These are phyloP conservation scores for Thamnophis elegans DNA, from an alignment of 2,797 vertebrate genomes.

Conservation along the genomic window DNA sequence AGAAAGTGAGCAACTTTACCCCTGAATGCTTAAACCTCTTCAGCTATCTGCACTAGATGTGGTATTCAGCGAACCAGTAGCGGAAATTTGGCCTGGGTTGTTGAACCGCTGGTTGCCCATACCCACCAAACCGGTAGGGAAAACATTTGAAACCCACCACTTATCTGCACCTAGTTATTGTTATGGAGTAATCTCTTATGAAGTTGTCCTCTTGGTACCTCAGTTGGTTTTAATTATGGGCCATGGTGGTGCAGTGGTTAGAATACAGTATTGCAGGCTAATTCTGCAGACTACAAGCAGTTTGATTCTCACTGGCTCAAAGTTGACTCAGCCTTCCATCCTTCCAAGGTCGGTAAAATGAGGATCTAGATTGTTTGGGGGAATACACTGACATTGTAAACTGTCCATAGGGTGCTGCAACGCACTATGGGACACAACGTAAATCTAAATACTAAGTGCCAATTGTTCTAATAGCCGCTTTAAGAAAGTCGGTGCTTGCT, in stretches of 20 bases:
- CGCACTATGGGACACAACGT: neutral
- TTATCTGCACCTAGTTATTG: neutral
- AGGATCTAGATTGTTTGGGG: neutral
- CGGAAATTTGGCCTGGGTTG: too few relatives aligned
- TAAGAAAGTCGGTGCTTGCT: neutral
- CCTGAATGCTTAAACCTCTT: neutral
- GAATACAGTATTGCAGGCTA: neutral
- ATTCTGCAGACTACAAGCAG: neutral
- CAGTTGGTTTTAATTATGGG: neutral
- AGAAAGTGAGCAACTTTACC: neutral
- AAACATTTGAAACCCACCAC: too few relatives aligned
- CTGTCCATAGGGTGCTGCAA: neutral
- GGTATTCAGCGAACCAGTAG: too few relatives aligned
- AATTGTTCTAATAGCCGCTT: neutral
- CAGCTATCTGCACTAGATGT: neutral
- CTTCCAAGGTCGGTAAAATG: neutral
- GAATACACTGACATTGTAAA: neutral
- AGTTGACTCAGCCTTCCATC: neutral
- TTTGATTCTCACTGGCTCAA: neutral
- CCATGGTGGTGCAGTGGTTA: neutral
- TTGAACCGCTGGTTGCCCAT: too few relatives aligned
- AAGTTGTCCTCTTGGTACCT: neutral
- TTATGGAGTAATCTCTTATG: neutral
- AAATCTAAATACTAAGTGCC: neutral
- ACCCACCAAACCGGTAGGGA: too few relatives aligned